Percentiles rank a stretch among this genome's conserved stretches.
Conservation (phyloP, 2,113 vertebrate species). For the Actenoides lindsayi region DNA sequence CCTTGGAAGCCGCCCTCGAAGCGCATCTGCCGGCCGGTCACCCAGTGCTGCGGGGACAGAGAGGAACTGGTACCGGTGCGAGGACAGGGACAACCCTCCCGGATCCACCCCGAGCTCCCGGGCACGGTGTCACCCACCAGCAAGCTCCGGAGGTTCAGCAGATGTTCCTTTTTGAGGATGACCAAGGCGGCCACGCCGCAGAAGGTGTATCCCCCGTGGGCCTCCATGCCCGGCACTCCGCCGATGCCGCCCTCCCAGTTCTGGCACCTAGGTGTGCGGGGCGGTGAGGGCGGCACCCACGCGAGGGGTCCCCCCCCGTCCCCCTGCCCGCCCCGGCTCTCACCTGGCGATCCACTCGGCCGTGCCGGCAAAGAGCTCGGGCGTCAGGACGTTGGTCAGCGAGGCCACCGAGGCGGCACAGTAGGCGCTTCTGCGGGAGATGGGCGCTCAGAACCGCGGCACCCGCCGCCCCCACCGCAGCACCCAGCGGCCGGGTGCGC, state of each 20-base stretch:
- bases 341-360: constrained; percentile 94
- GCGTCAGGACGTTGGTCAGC: constrained; percentile 88
- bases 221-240: constrained; percentile 93
- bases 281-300: rapidly evolving
- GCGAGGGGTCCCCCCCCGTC: background rate
- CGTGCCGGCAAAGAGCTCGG: constrained; percentile 87
- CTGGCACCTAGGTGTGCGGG: constrained; percentile 83
- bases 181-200: constrained; percentile 91
- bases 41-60: constrained; percentile 84
- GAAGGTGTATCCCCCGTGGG: constrained; percentile 95
- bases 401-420: constrained; percentile 93
- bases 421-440: constrained; percentile 85
- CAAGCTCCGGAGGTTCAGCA: constrained; percentile 89
- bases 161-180: constrained; percentile 90
- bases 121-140: constrained; percentile 77
- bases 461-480: background rate
- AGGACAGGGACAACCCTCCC: background rate
- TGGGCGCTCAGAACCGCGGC: background rate
- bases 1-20: constrained; percentile 98
- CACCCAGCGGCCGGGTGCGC: background rate
- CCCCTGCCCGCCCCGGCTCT: background rate
- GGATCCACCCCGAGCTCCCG: rapidly evolving
- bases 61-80: background rate
- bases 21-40: constrained; percentile 92
- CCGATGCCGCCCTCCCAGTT: constrained; percentile 98